These are phyloP conservation scores for Anneissia japonica DNA, from an alignment of 35 echinoderm and acorn worm genomes.

Conservation along the genomic window DNA sequence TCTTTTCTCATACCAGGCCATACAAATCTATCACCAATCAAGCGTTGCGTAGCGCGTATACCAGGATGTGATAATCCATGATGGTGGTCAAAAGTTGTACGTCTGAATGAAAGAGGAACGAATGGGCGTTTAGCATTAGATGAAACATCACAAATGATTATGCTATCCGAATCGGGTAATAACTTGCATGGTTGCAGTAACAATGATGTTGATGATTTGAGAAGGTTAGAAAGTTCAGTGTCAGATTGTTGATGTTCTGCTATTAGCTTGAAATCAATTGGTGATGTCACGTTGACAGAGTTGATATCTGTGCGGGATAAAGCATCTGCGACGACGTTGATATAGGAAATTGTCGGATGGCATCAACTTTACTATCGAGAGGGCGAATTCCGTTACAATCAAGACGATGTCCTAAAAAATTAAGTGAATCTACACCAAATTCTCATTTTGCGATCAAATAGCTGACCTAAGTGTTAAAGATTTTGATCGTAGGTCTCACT, in stretches of 20 bases:
- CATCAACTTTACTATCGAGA: constrained; percentile 26
- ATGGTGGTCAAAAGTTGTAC: constrained; percentile 20
- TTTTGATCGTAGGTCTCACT: constrained; percentile 11
- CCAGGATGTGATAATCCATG: constrained; percentile 61
- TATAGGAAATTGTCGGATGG: constrained; percentile 37
- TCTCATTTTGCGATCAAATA: constrained; percentile 46
- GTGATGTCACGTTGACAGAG: not conserved
- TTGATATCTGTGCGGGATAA: constrained; percentile 17
- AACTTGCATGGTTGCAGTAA: not conserved
- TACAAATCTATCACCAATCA: constrained; percentile 3
- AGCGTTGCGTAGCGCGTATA: constrained; percentile 32
- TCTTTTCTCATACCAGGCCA: constrained; percentile 7
- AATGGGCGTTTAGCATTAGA: constrained; percentile 30
- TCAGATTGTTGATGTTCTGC: too few species aligned
- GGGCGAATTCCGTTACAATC: constrained; percentile 26
- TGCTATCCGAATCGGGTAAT: not conserved
- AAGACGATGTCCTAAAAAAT: constrained; percentile 50
- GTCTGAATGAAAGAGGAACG: constrained; percentile 2
- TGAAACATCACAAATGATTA: constrained; percentile 43
- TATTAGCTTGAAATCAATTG: not conserved
- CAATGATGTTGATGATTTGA: too few species aligned
- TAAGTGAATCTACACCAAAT: constrained; percentile 21
- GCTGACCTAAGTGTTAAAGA: constrained; percentile 14
- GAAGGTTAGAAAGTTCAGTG: too few species aligned
- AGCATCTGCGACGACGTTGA: constrained; percentile 22